Evolutionary conservation across 1,140 invertebrate species (phyloP).

Genomic region (Druon quercuslanigerum): DNA sequence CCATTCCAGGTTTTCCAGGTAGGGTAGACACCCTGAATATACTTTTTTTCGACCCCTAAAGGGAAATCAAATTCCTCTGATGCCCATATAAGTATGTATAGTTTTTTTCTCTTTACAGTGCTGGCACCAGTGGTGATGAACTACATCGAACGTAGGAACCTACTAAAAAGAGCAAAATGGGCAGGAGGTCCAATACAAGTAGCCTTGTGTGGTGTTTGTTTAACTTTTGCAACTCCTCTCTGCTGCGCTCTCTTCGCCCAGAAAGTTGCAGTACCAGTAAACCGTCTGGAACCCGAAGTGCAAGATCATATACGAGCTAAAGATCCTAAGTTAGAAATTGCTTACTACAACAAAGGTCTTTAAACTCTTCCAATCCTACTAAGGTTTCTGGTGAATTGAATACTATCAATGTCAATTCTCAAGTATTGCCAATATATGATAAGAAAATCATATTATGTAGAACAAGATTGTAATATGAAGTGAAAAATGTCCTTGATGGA

Average conservation of each 20-base stretch:
- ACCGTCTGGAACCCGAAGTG: slow-evolving; percentile 79
- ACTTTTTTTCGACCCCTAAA: too few relatives aligned
- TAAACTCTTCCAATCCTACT: slow-evolving; percentile 56
- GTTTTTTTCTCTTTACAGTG: slow-evolving; percentile 69
- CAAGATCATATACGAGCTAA: slow-evolving; percentile 71
- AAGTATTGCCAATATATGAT: slow-evolving; percentile 1
- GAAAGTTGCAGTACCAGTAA: slow-evolving; percentile 78
- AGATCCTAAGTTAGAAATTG: slow-evolving; percentile 69
- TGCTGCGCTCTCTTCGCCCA: slow-evolving; percentile 89
- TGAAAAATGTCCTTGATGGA: neutral
- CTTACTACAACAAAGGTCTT: slow-evolving; percentile 80
- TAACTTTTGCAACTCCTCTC: slow-evolving; percentile 89
- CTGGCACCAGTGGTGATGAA: slow-evolving; percentile 84
- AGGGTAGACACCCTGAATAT: too few relatives aligned
- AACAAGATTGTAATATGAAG: neutral
- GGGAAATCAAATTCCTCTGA: too few relatives aligned
- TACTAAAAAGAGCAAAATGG: slow-evolving; percentile 77
- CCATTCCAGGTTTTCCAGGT: too few relatives aligned
- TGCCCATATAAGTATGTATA: neutral
- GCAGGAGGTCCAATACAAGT: slow-evolving; percentile 80
- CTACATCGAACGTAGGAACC: slow-evolving; percentile 78
- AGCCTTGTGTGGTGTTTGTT: slow-evolving; percentile 82
- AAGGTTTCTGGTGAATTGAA: neutral
- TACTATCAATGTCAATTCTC: neutral
- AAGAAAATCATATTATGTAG: slow-evolving; percentile 3